These are phyloP conservation scores for Scleropages formosus DNA, from an alignment of 2,797 vertebrate genomes.

Conservation along the genomic window DNA sequence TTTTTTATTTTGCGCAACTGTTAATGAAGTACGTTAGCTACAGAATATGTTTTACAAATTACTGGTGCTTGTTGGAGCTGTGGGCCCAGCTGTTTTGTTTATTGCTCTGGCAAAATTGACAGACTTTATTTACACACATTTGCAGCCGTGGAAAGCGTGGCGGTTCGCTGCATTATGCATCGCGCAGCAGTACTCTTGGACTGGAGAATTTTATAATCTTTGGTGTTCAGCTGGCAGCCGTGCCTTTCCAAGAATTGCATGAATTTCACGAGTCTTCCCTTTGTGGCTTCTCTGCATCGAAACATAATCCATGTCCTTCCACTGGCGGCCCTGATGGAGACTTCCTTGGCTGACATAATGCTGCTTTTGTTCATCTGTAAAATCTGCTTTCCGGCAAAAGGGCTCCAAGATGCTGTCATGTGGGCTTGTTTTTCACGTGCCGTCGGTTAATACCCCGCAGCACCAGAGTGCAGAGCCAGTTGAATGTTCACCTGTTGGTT, in stretches of 20 bases:
- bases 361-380: conserved; percentile 27
- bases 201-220: conserved; percentile 22
- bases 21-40: conserved; percentile 20
- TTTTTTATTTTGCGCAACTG: conserved; percentile 18
- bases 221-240: conserved; percentile 1
- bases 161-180: conserved; percentile 23
- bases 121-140: conserved; percentile 27
- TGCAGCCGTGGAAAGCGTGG: conserved; percentile 16
- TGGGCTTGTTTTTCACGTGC: not conserved
- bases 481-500: not conserved
- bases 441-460: not conserved
- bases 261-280: not conserved
- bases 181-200: conserved; percentile 12
- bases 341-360: conserved; percentile 12
- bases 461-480: not conserved
- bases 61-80: not conserved
- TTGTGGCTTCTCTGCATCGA: conserved; percentile 4
- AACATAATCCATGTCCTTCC: conserved; percentile 13
- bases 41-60: conserved; percentile 10
- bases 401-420: not conserved
- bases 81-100: not conserved
- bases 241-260: not conserved
- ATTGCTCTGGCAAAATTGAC: conserved; percentile 10
- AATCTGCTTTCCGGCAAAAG: conserved; percentile 20
- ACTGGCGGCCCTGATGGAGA: not conserved